Base-by-base conservation (phyloP, 2,797 vertebrate genomes). In the Morelia viridis region DNA sequence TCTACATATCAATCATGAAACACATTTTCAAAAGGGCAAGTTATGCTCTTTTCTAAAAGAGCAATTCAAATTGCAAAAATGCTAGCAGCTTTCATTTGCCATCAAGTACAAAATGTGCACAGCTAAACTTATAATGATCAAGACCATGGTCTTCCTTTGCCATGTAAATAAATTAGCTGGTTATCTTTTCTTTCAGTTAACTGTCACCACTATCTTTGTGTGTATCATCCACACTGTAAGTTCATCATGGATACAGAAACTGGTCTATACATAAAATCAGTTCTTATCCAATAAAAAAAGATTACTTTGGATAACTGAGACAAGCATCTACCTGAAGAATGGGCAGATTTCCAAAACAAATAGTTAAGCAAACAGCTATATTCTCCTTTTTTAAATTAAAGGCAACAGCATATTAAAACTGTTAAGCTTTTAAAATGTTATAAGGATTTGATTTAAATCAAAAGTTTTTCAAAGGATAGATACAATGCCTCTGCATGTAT, bases 1-100 rank as follows among this genome's bases (percentile, higher is more conserved):
- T 57, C n/a, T 88, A 88, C 46, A 31, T 88, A 65, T 88, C 89
- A 90, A 31, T 83, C 26, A 90, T 35, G 28, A 86, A n/a, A 90
- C 19, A 71, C 13, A 89, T 85, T 68, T 90, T 88, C 1, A 85
- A 0, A 0, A 24, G 24, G 9, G 87, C 1, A 93, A 91, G 91
- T 24, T 60, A 61, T 50, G 0, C 5, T n/a, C 64, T 92, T 62
- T 92, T 35, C 19, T 46, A 1, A 46, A 93, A 93, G 50, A 84
- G 83, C 57, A 24, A 50, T 1, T 26, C 65, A 71, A 0, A 71
- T 0, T 50, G 41, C 76, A 2, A 94, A 91, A 93, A 88, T 13
- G 9, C 15, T 22, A 71, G 46, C 58, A 80, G 46, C 58, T 9
- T 90, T 90, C 76, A 15, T 46, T 61, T 0, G 50, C 17, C 84